Conservation (phyloP, 2,113 vertebrate species). For the Brevimyrus niger region DNA sequence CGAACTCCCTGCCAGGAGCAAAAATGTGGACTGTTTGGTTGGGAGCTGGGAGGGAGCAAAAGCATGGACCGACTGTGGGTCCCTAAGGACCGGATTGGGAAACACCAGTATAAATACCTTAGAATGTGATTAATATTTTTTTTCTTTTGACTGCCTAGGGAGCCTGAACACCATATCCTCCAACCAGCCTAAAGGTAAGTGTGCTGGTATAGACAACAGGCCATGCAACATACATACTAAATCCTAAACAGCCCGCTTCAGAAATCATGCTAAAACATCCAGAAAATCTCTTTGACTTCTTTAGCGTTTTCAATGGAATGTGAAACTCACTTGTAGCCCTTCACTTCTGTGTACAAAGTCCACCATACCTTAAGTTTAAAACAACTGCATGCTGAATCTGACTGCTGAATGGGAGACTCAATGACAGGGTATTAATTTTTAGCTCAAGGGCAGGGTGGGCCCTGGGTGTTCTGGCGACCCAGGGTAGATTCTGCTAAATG, state of each 20-base stretch:
- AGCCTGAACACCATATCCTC: constrained; percentile 52
- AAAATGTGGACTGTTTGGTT: background rate
- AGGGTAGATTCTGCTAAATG: background rate
- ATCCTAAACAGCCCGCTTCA: background rate
- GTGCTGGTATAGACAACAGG: background rate
- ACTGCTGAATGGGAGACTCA: background rate
- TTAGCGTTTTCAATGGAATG: background rate
- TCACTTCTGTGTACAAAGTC: background rate
- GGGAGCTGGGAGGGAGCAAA: background rate
- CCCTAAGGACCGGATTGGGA: background rate
- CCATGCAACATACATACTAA: background rate
- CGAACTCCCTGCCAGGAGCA: background rate
- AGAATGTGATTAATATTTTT: background rate
- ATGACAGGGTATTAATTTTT: background rate
- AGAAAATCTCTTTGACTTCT: background rate
- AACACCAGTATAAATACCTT: background rate
- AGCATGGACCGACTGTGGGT: background rate
- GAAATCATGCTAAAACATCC: background rate
- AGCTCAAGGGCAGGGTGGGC: background rate
- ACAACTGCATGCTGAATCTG: background rate
- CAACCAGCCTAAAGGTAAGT: constrained; percentile 52
- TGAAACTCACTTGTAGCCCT: background rate
- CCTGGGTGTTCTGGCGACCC: background rate
- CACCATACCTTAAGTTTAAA: background rate
- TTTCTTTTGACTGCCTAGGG: constrained; percentile 42